Conservation (phyloP, 1,140 invertebrate species). For the Drosophila azteca region DNA sequence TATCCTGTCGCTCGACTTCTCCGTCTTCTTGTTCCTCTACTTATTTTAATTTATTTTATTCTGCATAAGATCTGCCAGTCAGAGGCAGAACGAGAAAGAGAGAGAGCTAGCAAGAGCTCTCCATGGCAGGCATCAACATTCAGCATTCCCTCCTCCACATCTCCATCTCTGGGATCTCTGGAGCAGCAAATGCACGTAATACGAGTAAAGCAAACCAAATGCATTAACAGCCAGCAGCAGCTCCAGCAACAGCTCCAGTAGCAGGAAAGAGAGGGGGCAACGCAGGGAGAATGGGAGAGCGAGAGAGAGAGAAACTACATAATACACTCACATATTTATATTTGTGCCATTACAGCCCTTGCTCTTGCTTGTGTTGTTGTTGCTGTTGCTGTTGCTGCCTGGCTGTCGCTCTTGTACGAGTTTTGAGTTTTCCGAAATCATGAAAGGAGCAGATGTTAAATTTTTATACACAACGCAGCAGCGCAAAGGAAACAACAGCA, state of each 20-base stretch:
- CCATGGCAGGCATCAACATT: conserved; percentile 19
- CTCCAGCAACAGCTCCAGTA: not conserved
- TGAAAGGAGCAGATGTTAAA: conserved; percentile 83
- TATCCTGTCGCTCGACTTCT: conserved; percentile 28
- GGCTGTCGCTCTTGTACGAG: conserved; percentile 55
- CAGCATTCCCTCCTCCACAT: conserved; percentile 5
- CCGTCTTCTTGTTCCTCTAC: conserved; percentile 11
- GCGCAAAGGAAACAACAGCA: conserved; percentile 20
- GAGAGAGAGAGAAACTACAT: conserved; percentile 9
- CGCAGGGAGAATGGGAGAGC: not conserved
- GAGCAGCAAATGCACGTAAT: conserved; percentile 77
- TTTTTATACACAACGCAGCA: conserved; percentile 76
- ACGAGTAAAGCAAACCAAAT: conserved; percentile 78
- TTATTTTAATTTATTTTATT: conserved; percentile 51
- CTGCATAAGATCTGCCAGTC: conserved; percentile 40
- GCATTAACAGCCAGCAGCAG: conserved; percentile 65
- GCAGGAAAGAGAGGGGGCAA: conserved; percentile 22
- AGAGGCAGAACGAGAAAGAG: too few relatives aligned
- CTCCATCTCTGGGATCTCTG: conserved; percentile 7
- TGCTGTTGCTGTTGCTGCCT: conserved; percentile 30
- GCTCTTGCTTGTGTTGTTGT: conserved; percentile 41
- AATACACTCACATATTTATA: conserved; percentile 56
- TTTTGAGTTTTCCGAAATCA: conserved; percentile 83
- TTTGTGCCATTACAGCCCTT: conserved; percentile 73
- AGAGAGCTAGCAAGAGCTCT: not conserved